Conservation (phyloP, 1,140 invertebrate genomes). For the Pristionchus pacificus region DNA sequence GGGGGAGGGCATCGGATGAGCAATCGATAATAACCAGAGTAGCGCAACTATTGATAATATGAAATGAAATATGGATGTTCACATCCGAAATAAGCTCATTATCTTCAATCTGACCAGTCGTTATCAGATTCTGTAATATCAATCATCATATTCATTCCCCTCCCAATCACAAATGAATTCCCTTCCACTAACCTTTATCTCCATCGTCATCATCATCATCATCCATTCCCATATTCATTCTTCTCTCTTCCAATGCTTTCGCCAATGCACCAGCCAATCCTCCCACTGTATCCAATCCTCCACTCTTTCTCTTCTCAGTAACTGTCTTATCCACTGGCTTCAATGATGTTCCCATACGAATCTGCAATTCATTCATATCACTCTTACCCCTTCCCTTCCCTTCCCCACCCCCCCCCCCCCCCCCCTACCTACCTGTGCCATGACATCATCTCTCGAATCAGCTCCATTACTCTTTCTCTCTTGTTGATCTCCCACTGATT, state of each 20-base stretch:
- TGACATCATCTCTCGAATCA: conserved; percentile 32
- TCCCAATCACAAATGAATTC: not conserved
- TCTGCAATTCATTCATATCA: too few species aligned
- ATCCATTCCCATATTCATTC: conserved; percentile 35
- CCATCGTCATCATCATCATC: conserved; percentile 29
- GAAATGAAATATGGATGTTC: too few species aligned
- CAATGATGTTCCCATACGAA: not conserved
- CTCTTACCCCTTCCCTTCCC: not conserved
- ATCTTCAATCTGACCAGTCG: conserved; percentile 24
- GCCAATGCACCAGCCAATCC: conserved; percentile 35
- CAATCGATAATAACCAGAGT: too few species aligned
- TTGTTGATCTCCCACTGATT: not conserved
- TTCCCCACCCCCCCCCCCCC: conserved; percentile 37
- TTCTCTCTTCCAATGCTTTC: conserved; percentile 35
- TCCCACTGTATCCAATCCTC: conserved; percentile 26
- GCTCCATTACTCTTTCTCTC: not conserved
- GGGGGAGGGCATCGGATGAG: too few species aligned
- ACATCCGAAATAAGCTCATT: too few species aligned
- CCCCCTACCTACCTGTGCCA: conserved; percentile 38
- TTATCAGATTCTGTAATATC: conserved; percentile 29
- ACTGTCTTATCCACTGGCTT: conserved; percentile 9
- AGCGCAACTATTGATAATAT: too few species aligned
- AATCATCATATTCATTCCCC: too few species aligned
- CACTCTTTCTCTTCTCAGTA: conserved; percentile 35
- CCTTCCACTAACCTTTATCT: not conserved